A percentile compares a stretch with the other conserved stretches of the same genome.
Conservation (phyloP, 2,888 invertebrate genomes). For the Agonum fuliginosum region DNA sequence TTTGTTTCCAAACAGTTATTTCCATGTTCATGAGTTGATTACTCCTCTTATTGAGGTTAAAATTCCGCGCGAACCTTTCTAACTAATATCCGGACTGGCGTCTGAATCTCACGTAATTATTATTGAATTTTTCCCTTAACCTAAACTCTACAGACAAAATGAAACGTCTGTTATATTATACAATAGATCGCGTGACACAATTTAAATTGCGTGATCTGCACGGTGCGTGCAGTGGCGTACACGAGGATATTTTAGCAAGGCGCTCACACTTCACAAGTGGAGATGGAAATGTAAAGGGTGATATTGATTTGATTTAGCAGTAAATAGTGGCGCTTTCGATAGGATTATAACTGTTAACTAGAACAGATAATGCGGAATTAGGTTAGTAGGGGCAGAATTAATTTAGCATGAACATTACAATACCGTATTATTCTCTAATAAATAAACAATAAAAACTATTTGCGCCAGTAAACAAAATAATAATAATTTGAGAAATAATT, state of each 20-base stretch:
- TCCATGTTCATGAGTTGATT: too few relatives aligned
- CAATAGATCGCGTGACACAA: constrained; percentile 59
- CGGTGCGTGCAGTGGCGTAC: constrained; percentile 37
- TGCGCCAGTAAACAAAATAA: too few relatives aligned
- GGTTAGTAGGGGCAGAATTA: too few relatives aligned
- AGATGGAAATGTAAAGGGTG: constrained; percentile 7
- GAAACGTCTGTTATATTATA: constrained; percentile 57
- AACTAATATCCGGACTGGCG: constrained; percentile 54
- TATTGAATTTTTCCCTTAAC: constrained; percentile 51
- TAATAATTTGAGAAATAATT: too few relatives aligned
- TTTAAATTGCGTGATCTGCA: constrained; percentile 50
- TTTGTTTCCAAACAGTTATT: too few relatives aligned
- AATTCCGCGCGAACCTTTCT: constrained; percentile 40
- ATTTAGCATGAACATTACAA: too few relatives aligned
- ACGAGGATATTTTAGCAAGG: not conserved
- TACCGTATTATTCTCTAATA: too few relatives aligned
- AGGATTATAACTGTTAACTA: not conserved
- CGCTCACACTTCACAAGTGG: not conserved
- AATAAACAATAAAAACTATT: too few relatives aligned
- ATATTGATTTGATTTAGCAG: constrained; percentile 22
- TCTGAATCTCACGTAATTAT: constrained; percentile 49
- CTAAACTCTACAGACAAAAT: constrained; percentile 34
- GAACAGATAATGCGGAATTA: too few relatives aligned
- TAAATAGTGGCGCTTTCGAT: not conserved
- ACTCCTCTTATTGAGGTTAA: too few relatives aligned